Conservation (phyloP, 2,888 invertebrate species). For the Dryobotodes eremita region DNA sequence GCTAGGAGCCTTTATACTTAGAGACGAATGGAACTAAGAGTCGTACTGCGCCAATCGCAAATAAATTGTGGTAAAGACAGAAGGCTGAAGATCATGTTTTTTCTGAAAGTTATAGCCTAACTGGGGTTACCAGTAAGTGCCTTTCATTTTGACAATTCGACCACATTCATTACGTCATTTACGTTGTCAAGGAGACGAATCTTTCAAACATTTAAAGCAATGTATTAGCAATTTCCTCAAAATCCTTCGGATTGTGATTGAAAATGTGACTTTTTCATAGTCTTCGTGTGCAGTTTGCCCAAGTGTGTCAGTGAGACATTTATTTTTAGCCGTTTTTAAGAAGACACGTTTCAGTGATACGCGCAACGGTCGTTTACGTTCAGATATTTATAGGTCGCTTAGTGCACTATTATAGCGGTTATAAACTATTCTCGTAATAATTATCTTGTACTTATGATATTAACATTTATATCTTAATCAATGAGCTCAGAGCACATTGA, state of each 20-base stretch:
- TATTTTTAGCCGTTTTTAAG: conserved; percentile 33
- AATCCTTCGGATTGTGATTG: neutral
- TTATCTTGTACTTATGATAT: neutral
- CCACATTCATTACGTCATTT: neutral
- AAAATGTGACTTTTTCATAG: neutral
- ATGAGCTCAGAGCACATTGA: neutral
- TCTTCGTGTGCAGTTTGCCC: neutral
- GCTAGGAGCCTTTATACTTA: too few relatives aligned
- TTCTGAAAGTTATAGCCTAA: too few relatives aligned
- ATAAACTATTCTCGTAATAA: conserved; percentile 12
- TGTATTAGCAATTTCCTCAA: neutral
- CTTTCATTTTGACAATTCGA: neutral
- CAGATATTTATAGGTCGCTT: conserved; percentile 24
- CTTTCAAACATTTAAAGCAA: neutral
- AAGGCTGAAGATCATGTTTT: neutral
- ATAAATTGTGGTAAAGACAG: neutral
- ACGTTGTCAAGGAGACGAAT: neutral
- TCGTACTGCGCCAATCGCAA: neutral
- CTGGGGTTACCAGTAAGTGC: neutral
- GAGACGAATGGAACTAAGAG: neutral
- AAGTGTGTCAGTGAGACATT: conserved; percentile 12
- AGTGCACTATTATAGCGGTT: conserved; percentile 7
- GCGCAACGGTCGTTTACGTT: conserved; percentile 8
- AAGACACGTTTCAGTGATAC: conserved; percentile 39
- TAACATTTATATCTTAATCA: neutral